Percentiles rank a stretch among this genome's conserved stretches.
phyloP scores from a whole-genome alignment of 1,140 invertebrate species.

The Atta texana region DNA sequence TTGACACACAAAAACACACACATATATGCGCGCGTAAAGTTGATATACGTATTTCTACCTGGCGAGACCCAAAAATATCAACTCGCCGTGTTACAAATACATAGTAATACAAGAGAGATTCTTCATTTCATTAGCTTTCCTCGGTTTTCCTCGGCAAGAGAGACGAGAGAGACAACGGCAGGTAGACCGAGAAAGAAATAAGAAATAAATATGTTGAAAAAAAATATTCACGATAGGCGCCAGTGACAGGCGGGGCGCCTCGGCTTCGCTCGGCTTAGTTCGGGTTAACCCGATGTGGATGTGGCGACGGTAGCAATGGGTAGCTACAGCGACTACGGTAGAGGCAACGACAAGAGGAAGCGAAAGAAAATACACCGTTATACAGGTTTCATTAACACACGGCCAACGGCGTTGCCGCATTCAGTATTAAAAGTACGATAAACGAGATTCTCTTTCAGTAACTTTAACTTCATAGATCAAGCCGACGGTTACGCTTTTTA shows the following conservation, averaged over 20 bases:
- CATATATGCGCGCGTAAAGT: not conserved
- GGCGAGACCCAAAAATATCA: conserved; percentile 25
- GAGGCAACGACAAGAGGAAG: conserved; percentile 18
- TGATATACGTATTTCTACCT: conserved; percentile 11
- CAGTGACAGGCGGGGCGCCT: conserved; percentile 58
- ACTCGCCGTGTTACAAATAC: conserved; percentile 9
- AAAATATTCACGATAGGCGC: conserved; percentile 50
- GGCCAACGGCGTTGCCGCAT: not conserved
- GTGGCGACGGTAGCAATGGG: conserved; percentile 15
- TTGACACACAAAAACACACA: not conserved
- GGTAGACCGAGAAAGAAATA: too few species aligned
- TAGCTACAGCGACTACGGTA: not conserved
- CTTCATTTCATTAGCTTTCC: not conserved
- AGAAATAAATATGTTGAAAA: not conserved
- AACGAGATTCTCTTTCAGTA: not conserved
- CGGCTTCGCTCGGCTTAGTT: not conserved
- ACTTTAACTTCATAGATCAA: not conserved
- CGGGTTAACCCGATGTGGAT: not conserved
- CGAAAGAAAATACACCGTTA: conserved; percentile 56
- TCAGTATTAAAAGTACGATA: not conserved
- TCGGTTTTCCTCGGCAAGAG: not conserved
- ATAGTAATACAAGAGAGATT: not conserved
- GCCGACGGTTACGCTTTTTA: not conserved
- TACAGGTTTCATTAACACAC: conserved; percentile 18
- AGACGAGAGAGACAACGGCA: too few species aligned